Percentiles rank a stretch among this genome's conserved stretches.
Conservation (phyloP, 2,888 invertebrate genomes). For the Timema cristinae region DNA sequence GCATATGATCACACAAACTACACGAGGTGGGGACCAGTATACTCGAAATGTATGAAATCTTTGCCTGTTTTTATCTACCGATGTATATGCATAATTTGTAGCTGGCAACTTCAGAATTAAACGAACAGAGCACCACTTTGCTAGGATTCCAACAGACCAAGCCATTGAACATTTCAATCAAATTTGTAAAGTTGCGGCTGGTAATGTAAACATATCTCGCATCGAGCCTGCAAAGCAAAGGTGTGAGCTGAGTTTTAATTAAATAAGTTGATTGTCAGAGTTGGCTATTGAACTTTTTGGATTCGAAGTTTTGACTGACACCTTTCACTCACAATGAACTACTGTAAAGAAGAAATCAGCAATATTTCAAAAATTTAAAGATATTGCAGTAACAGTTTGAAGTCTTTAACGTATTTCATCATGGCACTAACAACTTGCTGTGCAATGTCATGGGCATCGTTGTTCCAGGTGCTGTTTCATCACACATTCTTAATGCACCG, state of each 20-base stretch:
- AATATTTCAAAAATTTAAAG: too few relatives aligned
- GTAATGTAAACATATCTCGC: too few relatives aligned
- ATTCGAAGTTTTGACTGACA: too few relatives aligned
- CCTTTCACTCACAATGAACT: too few relatives aligned
- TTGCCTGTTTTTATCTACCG: not conserved
- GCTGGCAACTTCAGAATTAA: not conserved
- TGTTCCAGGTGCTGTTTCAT: not conserved
- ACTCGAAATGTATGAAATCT: not conserved
- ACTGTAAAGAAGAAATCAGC: too few relatives aligned
- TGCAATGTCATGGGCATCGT: not conserved
- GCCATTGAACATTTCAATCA: conserved; percentile 2
- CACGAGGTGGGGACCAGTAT: not conserved
- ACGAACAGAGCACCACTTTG: not conserved
- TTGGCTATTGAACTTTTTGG: too few relatives aligned
- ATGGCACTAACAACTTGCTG: not conserved
- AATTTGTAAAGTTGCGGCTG: not conserved
- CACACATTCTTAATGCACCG: not conserved
- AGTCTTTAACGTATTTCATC: not conserved
- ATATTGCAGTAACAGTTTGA: too few relatives aligned
- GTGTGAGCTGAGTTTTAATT: too few relatives aligned
- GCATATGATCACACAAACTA: not conserved
- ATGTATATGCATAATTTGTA: not conserved
- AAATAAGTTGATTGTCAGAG: too few relatives aligned
- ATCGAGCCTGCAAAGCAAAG: too few relatives aligned
- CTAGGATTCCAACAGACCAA: not conserved